phyloP scores from a whole-genome alignment of 2,113 vertebrate species.

The Syngnathus floridae region DNA sequence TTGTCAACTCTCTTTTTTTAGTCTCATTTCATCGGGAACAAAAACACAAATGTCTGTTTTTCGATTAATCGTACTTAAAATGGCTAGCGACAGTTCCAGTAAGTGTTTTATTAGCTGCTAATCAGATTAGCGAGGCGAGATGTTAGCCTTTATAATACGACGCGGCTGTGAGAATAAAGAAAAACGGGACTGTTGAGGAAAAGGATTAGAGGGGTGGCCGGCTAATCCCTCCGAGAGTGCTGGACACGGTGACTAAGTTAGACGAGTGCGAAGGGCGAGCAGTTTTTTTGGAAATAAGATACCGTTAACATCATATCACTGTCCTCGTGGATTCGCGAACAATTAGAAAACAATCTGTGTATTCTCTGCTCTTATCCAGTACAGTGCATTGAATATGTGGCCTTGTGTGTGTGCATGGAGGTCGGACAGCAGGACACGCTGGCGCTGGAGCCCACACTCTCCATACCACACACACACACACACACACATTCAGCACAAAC shows the following conservation, averaged over 20 bases:
- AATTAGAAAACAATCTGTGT: not conserved
- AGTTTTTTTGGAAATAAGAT: too few species aligned
- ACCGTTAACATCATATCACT: not conserved
- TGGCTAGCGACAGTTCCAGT: slow-evolving; percentile 6
- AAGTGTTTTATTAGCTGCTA: slow-evolving; percentile 38
- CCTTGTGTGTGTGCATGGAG: slow-evolving; percentile 23
- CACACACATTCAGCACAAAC: slow-evolving; percentile 36
- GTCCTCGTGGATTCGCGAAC: not conserved
- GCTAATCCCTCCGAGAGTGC: slow-evolving; percentile 50
- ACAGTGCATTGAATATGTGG: slow-evolving; percentile 7
- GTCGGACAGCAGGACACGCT: slow-evolving; percentile 34
- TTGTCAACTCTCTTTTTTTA: slow-evolving; percentile 26
- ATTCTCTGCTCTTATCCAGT: slow-evolving; percentile 12
- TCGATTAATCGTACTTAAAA: not conserved
- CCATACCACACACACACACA: slow-evolving; percentile 9
- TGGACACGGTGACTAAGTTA: slow-evolving; percentile 52
- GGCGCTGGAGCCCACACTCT: slow-evolving; percentile 20
- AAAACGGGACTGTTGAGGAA: slow-evolving; percentile 49
- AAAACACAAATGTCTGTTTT: not conserved
- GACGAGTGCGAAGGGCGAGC: slow-evolving; percentile 18
- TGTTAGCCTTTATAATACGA: slow-evolving; percentile 14
- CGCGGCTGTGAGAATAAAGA: slow-evolving; percentile 20
- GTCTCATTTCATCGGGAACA: not conserved
- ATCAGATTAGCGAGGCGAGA: slow-evolving; percentile 49
- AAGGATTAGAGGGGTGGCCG: slow-evolving; percentile 49